Evolutionary conservation across 2,797 vertebrate species (phyloP).

Genomic region (Odontamblyopus rebecca): DNA sequence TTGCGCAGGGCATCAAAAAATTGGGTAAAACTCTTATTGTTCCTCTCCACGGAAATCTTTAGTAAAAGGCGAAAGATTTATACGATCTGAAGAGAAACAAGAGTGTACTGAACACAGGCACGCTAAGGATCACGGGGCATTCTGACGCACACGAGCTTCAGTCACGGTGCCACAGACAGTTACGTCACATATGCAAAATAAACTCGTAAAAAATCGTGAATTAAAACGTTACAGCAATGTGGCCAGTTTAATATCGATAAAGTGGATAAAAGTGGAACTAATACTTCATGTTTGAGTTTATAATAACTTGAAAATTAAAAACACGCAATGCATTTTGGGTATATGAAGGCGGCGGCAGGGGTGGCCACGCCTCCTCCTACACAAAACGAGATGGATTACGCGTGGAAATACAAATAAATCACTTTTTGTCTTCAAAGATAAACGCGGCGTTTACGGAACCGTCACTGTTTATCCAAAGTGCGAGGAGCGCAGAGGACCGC

Average conservation of each 20-base stretch:
- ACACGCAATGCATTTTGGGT: conserved; percentile 34
- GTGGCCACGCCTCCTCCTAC: not conserved
- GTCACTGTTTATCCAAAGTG: not conserved
- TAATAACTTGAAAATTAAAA: not conserved
- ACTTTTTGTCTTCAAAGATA: not conserved
- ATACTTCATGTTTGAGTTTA: not conserved
- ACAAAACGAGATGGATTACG: not conserved
- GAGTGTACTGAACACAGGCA: conserved; percentile 39
- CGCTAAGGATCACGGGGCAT: rapidly evolving
- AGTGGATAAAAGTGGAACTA: not conserved
- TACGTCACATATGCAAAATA: not conserved
- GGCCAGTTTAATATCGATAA: not conserved
- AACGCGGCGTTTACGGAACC: not conserved
- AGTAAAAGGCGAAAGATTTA: conserved; percentile 38
- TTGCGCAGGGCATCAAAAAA: conserved; percentile 17
- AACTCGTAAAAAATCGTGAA: too few species aligned
- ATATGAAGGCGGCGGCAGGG: too few species aligned
- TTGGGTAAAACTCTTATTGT: conserved; percentile 21
- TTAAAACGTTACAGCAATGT: not conserved
- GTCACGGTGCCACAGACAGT: not conserved
- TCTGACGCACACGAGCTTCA: not conserved
- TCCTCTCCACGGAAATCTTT: conserved; percentile 36
- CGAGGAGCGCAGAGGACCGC: too few species aligned
- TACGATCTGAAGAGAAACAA: conserved; percentile 20
- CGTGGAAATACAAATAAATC: too few species aligned